Evolutionary conservation across 2,888 invertebrate species (phyloP), one percentile per base, ranked within the genome.

Genomic region (Orchesella flavescens): DNA sequence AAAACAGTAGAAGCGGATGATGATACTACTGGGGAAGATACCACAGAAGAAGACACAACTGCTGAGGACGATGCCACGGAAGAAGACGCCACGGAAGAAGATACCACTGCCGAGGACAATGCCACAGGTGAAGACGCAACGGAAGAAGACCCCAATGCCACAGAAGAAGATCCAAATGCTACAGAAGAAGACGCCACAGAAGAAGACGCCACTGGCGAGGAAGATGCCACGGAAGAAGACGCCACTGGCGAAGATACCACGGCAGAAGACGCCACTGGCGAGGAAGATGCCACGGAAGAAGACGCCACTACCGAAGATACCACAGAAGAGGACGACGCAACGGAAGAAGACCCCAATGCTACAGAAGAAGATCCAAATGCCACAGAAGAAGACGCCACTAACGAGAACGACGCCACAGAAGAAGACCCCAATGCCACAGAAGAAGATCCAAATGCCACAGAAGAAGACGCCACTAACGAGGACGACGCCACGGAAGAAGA

Each of bases 391-490:
- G 57, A 74, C 17, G 7, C 61, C 88, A 86, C 89, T 89, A 65
- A 89, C 84, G 90, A 89, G 88, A 89, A 90, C 66, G 90, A 86
- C 90, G 90, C 73, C 88, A 90, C 83, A 89, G 90, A 89, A 86
- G 88, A 88, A 75, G 90, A 90, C 82, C 46, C 46, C 46, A 46
- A 46, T 53, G 87, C 68, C 17, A 80, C 34, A 23, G 44, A 19
- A 12, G 89, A 90, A 87, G 90, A 85, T 86, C 53, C 13, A 75
- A 90, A 85, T 90, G 90, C 72, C 88, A 90, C 83, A 89, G 90
- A 89, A 86, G 88, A 88, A 75, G 90, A 90, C 82, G 86, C 71
- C 0, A 80, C 34, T 43, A 43, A 7, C 2, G 89, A 90, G 87
- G 90, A 85, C 86, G 72, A 57, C 43, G 55, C 59, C 10, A 75